phyloP scores from a whole-genome alignment of 2,797 vertebrate genomes.

The Linurgus olivaceus region DNA sequence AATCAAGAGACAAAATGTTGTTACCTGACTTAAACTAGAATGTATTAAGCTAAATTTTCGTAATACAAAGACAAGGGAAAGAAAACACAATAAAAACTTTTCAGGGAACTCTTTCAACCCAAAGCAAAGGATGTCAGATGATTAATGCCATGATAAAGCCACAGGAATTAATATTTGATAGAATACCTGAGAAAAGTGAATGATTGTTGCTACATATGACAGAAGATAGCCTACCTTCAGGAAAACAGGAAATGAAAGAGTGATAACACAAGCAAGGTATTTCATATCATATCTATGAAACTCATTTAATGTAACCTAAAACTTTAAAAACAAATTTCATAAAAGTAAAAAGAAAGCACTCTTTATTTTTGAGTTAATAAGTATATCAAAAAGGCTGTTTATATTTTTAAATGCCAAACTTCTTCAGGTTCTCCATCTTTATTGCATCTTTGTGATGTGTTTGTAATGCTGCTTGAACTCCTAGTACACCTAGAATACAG shows the following conservation, averaged over 20 bases:
- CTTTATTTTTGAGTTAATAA: neutral
- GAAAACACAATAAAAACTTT: neutral
- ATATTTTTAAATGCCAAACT: neutral
- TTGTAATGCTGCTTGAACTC: neutral
- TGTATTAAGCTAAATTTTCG: neutral
- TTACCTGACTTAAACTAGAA: neutral
- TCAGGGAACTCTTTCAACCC: neutral
- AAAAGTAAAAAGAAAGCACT: neutral
- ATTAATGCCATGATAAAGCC: neutral
- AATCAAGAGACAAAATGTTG: neutral
- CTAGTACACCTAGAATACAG: neutral
- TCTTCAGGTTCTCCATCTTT: neutral
- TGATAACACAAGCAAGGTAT: neutral
- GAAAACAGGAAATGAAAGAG: conserved; percentile 4
- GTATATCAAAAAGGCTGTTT: neutral
- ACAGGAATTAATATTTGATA: neutral
- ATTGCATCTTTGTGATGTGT: neutral
- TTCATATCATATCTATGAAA: neutral
- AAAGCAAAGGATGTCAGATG: neutral
- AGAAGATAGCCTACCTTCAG: neutral
- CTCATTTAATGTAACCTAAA: neutral
- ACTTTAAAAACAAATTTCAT: neutral
- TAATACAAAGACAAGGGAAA: neutral
- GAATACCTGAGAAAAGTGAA: neutral
- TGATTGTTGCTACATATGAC: neutral